Percentiles rank a stretch among this genome's conserved stretches.
These are phyloP conservation scores for Drosophila sulfurigaster DNA, from an alignment of 1,140 invertebrate species.

Conservation along the genomic window DNA sequence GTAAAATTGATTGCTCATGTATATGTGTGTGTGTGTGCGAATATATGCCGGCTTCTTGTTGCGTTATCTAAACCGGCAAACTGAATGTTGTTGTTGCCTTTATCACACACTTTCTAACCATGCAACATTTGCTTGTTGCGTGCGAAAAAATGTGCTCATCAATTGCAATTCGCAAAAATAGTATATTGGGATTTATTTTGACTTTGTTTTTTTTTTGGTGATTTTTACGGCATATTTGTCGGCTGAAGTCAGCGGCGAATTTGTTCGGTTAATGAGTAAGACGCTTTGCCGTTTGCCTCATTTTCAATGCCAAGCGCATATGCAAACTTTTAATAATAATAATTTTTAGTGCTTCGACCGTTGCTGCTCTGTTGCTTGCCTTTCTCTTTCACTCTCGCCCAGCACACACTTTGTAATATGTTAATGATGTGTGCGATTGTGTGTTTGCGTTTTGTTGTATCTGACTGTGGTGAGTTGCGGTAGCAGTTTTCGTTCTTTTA, in stretches of 20 bases:
- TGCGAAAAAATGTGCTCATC: not conserved
- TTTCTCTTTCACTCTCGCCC: constrained; percentile 20
- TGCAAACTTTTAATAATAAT: constrained; percentile 32
- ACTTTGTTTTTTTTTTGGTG: constrained; percentile 2
- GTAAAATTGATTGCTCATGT: not conserved
- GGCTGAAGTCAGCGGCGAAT: constrained; percentile 46
- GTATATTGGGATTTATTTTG: constrained; percentile 8
- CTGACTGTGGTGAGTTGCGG: constrained; percentile 60
- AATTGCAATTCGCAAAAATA: constrained; percentile 5
- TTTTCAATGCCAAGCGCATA: constrained; percentile 71
- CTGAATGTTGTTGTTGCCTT: constrained; percentile 39
- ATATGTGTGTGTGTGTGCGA: not conserved
- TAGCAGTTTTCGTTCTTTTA: constrained; percentile 74
- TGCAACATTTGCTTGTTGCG: constrained; percentile 22
- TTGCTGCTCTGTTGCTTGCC: not conserved
- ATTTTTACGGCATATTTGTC: constrained; percentile 43
- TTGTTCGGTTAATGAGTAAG: constrained; percentile 40
- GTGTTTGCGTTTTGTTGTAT: constrained; percentile 12
- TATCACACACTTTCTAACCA: constrained; percentile 37
- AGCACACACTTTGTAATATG: constrained; percentile 1
- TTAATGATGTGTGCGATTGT: constrained; percentile 9
- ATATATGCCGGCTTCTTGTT: constrained; percentile 56
- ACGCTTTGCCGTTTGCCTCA: constrained; percentile 26
- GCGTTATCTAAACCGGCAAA: constrained; percentile 76
- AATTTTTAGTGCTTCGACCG: constrained; percentile 22